Base-by-base conservation (phyloP, 1,140 invertebrate genomes). In the Hermatobates lingyangjiaoensis region DNA sequence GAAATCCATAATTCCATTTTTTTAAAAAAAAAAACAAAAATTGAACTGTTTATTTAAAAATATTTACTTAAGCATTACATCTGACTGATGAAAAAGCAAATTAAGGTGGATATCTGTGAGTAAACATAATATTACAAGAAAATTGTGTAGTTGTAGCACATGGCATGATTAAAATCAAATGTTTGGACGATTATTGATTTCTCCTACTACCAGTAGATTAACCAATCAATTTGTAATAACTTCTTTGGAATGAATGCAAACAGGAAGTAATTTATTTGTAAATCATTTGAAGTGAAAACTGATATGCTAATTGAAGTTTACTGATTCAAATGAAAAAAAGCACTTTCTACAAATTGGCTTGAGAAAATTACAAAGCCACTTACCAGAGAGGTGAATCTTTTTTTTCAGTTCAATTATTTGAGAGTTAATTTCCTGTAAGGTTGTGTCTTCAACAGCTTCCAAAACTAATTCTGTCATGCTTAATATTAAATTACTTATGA, bases 391-490 rank as follows among this genome's bases (percentile, higher is more conserved):
- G 58, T 84, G 76, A 61, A 86, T 83, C 61, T 83, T 82, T 64
- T 83, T 85, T 61, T 84, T 86, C 38, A 84, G 75, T 66, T 84
- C 80, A 59, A 77, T 71, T 61, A 85, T 83, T 68, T 83, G 77
- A 54, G 76, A 77, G 61, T 82, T 83, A 40, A 83, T 70, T 40
- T 69, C 70, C 21, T 52, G 51, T 34, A 57, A 26, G 10, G 45
- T 38, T 10, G 51, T 27, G 26, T 54, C 53, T 45, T 61, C 59
- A 18, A 24, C 26, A 10, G 14, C 39, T 14, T 42, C 21, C 21
- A 42, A 10, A 10, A 42, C 21, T 20, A 42, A 12, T 5, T 42
- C 39, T 5, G 14, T 42, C 39, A 42, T 42, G 14, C 18, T 42
- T 42, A 10, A n/a, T n/a, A n/a, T n/a, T n/a, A n/a, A n/a, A n/a